These are phyloP conservation scores for Wiebesia pumilae DNA, from an alignment of 1,140 invertebrate genomes.

Conservation along the genomic window DNA sequence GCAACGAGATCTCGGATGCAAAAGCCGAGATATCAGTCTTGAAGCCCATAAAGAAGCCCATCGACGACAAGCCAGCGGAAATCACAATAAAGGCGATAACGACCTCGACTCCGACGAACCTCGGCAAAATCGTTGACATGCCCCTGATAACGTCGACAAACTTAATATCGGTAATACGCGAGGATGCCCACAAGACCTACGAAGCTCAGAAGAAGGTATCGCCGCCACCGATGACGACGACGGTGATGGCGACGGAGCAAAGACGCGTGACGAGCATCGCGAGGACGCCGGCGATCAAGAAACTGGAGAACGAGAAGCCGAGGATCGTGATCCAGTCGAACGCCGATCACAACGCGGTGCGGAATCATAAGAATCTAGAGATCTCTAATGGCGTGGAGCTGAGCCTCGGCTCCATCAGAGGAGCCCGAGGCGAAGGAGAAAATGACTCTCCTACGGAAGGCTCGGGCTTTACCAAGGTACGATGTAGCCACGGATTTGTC, in stretches of 20 bases:
- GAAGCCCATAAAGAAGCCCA: slow-evolving; percentile 49
- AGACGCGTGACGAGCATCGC: slow-evolving; percentile 53
- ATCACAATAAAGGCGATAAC: slow-evolving; percentile 11
- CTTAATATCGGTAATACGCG: slow-evolving; percentile 51
- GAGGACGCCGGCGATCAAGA: slow-evolving; percentile 66
- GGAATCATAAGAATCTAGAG: slow-evolving; percentile 43
- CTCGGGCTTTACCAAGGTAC: slow-evolving; percentile 27
- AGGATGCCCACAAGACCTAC: slow-evolving; percentile 25
- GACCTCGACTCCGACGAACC: background rate
- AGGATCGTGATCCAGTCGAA: slow-evolving; percentile 55
- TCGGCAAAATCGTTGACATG: slow-evolving; percentile 72
- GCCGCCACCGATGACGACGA: slow-evolving; percentile 55
- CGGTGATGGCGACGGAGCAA: slow-evolving; percentile 44
- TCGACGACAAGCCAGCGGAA: slow-evolving; percentile 38
- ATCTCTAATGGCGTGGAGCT: slow-evolving; percentile 43
- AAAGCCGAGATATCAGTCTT: slow-evolving; percentile 59
- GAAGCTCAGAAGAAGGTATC: background rate
- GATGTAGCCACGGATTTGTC: background rate
- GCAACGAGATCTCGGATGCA: slow-evolving; percentile 11
- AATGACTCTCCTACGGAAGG: background rate
- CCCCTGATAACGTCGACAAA: slow-evolving; percentile 70
- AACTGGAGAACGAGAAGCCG: slow-evolving; percentile 67
- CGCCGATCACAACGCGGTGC: slow-evolving; percentile 37
- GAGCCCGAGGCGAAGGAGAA: background rate
- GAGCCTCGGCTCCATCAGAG: slow-evolving; percentile 17